A percentile compares a stretch with the other conserved stretches of the same genome.
phyloP scores from a whole-genome alignment of 2,113 vertebrate species.

The Cranoglanis bouderius region DNA sequence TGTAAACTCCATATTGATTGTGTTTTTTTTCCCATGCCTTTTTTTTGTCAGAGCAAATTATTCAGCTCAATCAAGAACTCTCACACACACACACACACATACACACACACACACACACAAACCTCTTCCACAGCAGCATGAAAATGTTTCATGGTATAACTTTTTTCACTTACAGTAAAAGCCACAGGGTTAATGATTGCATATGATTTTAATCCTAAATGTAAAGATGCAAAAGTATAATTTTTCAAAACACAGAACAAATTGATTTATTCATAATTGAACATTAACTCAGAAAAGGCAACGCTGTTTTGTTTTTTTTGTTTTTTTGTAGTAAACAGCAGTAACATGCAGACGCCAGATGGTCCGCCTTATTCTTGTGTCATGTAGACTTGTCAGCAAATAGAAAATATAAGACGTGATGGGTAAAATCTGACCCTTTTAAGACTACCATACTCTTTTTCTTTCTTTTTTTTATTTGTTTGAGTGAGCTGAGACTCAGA shows the following conservation, averaged over 20 bases:
- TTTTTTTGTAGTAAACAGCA: constrained; percentile 10
- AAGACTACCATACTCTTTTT: neutral
- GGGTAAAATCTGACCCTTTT: neutral
- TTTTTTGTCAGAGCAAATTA: neutral
- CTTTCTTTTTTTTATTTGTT: neutral
- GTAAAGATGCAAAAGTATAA: neutral
- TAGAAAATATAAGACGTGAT: constrained; percentile 12
- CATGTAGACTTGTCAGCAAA: constrained; percentile 2
- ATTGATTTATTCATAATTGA: neutral
- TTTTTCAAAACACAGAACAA: neutral
- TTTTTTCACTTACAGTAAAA: neutral
- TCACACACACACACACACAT: neutral
- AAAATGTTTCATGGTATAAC: neutral
- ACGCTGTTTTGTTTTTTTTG: neutral
- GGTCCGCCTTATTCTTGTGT: constrained; percentile 16
- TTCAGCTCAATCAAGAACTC: neutral
- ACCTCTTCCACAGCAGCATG: neutral
- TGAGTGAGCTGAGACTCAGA: neutral
- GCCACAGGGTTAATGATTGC: neutral
- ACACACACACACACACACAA: neutral
- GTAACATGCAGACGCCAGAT: constrained; percentile 20
- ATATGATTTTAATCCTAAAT: neutral
- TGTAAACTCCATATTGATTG: constrained; percentile 77
- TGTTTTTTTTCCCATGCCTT: constrained; percentile 65
- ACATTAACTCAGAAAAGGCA: neutral